phyloP scores from a whole-genome alignment of 2,797 vertebrate species.

The Neosilurus mollespiculum region DNA sequence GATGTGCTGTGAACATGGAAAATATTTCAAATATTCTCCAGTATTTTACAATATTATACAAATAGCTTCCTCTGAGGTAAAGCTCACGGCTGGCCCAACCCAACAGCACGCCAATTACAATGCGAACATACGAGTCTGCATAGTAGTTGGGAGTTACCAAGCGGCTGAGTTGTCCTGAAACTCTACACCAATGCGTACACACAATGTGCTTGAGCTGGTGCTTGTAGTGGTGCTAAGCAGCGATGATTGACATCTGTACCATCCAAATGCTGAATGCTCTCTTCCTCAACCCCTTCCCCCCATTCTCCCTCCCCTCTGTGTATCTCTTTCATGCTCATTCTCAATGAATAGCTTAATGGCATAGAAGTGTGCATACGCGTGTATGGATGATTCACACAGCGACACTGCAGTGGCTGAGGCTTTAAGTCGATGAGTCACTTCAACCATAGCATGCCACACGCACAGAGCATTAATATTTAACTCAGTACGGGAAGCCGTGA shows the following conservation, averaged over 20 bases:
- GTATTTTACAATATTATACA: neutral
- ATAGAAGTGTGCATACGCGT: constrained; percentile 11
- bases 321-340: constrained; percentile 53
- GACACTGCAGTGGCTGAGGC: constrained; percentile 68
- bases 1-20: neutral
- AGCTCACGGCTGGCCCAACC: constrained; percentile 3
- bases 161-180: constrained; percentile 52
- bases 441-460: constrained; percentile 63
- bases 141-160: constrained; percentile 42
- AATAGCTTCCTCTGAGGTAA: neutral
- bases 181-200: constrained; percentile 49
- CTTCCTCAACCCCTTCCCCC: constrained; percentile 59
- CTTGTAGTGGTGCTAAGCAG: constrained; percentile 45
- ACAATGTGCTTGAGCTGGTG: constrained; percentile 33
- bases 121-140: constrained; percentile 21
- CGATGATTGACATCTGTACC: constrained; percentile 60
- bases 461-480: constrained; percentile 66
- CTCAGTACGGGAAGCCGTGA: constrained; percentile 58
- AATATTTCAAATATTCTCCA: neutral
- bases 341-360: constrained; percentile 35
- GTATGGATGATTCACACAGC: constrained; percentile 70
- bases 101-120: constrained; percentile 20
- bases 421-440: constrained; percentile 76
- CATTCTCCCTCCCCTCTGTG: constrained; percentile 49
- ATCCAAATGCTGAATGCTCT: constrained; percentile 54